phyloP scores from a whole-genome alignment of 1,140 invertebrate species.

The Leptopilina boulardi region DNA sequence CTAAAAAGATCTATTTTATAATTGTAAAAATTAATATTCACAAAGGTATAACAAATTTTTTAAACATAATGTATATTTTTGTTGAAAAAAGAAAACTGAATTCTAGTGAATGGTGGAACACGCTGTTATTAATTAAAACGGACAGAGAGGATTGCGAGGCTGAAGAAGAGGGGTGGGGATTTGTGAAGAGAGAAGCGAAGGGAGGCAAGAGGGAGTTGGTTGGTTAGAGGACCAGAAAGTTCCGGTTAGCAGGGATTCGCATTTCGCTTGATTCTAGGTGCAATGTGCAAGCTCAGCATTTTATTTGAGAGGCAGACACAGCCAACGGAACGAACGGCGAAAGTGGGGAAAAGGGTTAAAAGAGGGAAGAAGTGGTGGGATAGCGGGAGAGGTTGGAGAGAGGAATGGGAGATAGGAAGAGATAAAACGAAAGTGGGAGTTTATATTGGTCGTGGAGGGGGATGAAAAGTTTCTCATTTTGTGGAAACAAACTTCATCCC shows the following conservation, averaged over 20 bases:
- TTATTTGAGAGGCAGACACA: slow-evolving; percentile 51
- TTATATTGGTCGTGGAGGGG: neutral
- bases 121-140: slow-evolving; percentile 34
- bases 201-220: slow-evolving; percentile 4
- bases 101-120: neutral
- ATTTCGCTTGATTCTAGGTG: slow-evolving; percentile 61
- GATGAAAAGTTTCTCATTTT: too few species aligned
- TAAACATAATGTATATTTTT: too few species aligned
- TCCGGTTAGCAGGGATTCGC: slow-evolving; percentile 58
- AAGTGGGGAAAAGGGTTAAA: neutral
- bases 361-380: slow-evolving; percentile 20
- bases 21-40: too few species aligned
- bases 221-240: slow-evolving; percentile 50
- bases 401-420: neutral
- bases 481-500: too few species aligned
- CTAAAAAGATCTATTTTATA: too few species aligned
- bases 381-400: neutral
- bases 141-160: neutral
- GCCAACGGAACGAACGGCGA: slow-evolving; percentile 36
- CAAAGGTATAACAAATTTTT: too few species aligned
- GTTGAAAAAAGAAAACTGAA: neutral
- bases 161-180: slow-evolving; percentile 35
- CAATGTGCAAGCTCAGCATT: slow-evolving; percentile 61
- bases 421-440: slow-evolving; percentile 17
- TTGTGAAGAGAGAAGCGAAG: neutral